Evolutionary conservation across 2,113 vertebrate genomes (phyloP), one percentile per base, ranked within the genome.

Genomic region (Nycticebus coucang): DNA sequence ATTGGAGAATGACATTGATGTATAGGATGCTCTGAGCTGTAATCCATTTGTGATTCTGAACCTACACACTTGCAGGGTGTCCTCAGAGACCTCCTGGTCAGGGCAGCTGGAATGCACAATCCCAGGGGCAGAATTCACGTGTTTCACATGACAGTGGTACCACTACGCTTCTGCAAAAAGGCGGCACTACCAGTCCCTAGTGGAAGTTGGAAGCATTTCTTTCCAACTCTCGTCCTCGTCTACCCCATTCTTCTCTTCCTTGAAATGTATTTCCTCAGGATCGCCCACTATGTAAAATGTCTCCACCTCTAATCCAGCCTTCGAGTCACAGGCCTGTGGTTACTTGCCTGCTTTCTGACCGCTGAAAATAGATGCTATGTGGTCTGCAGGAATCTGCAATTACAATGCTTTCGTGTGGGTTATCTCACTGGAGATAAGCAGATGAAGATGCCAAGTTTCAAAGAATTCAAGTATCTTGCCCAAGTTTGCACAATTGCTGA

Each of bases 381-480:
- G 10, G 19, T 28, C 55, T 60, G 10, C 14, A 14, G 24, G 15
- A 4, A 22, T 87, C 26, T 50, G 53, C 19, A 60, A 41, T 55
- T 30, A 33, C 17, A 17, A 2, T 57, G 59, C 30, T 24, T 60
- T 72, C 26, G 14, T 7, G 5, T 68, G 19, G 17, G 7, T 64
- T 57, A 41, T 83, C 87, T 95, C 80, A 10, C 35, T 37, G 18
- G 45, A 85, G 75, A 93, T 55, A 87, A 72, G 60, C 55, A 30
- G 19, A 89, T 12, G n/a, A 74, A 45, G 74, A 80, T 81, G 68
- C 35, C 35, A 41, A 37, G 24, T 78, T 93, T 93, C 75, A 71
- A 66, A 95, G 74, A 83, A 91, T 35, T 53, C 71, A 88, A 84
- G 35, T 53, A 2, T 77, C 59, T 72, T 81, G 14, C 12, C 41